phyloP scores from a whole-genome alignment of 2,113 vertebrate genomes.

The Channa maculata region DNA sequence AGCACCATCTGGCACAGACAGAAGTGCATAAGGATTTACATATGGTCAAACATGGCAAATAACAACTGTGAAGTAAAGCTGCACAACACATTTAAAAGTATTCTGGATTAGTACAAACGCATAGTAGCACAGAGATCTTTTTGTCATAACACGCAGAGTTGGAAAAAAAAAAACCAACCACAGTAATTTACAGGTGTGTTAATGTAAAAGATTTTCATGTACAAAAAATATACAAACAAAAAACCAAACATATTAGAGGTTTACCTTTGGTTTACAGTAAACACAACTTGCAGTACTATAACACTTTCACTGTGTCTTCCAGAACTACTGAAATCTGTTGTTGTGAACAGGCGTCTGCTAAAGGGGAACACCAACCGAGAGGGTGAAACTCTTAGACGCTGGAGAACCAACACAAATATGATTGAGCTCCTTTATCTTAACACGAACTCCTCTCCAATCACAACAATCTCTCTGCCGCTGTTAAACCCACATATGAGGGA shows the following conservation, averaged over 20 bases:
- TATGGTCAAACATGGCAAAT: slow-evolving; percentile 39
- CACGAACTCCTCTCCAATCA: slow-evolving; percentile 67
- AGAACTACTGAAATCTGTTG: slow-evolving; percentile 2
- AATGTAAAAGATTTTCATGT: too few species aligned
- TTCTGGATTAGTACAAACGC: neutral
- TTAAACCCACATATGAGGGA: slow-evolving; percentile 65
- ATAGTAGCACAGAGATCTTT: neutral
- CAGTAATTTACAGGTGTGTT: neutral
- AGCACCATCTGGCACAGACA: slow-evolving; percentile 57
- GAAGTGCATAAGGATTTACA: slow-evolving; percentile 48
- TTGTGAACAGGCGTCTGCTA: slow-evolving; percentile 8
- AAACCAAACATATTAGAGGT: too few species aligned
- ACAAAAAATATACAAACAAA: too few species aligned
- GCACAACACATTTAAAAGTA: slow-evolving; percentile 2
- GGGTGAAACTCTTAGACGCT: slow-evolving; percentile 37
- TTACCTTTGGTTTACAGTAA: neutral
- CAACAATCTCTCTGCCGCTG: slow-evolving; percentile 66
- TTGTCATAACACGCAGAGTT: neutral
- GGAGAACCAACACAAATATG: slow-evolving; percentile 62
- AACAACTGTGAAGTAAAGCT: slow-evolving; percentile 19
- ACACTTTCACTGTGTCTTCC: neutral
- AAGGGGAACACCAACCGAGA: slow-evolving; percentile 9
- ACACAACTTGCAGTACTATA: neutral
- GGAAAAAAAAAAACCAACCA: neutral
- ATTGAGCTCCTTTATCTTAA: slow-evolving; percentile 69